Evolutionary conservation across 2,113 vertebrate genomes (phyloP).

Genomic region (Gila orcuttii): DNA sequence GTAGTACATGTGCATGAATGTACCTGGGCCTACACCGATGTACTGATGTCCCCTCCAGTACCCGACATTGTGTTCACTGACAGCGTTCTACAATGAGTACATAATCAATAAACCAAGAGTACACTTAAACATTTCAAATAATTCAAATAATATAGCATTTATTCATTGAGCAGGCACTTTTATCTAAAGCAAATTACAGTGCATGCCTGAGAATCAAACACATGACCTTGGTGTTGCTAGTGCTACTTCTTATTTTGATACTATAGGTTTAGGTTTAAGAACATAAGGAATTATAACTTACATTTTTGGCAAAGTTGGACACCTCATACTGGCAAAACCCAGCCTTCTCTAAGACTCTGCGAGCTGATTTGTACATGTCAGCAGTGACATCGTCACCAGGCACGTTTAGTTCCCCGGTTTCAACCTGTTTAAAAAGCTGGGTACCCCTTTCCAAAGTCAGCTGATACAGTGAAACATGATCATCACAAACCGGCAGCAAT

Average conservation of each 20-base stretch:
- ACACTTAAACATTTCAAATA: not conserved
- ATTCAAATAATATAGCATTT: not conserved
- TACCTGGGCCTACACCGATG: slow-evolving; percentile 91
- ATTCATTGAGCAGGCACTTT: not conserved
- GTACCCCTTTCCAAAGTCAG: slow-evolving; percentile 91
- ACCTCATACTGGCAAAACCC: slow-evolving; percentile 93
- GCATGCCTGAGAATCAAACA: not conserved
- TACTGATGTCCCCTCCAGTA: slow-evolving; percentile 91
- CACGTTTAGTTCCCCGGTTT: slow-evolving; percentile 60
- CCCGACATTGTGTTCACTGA: slow-evolving; percentile 86
- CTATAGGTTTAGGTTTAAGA: not conserved
- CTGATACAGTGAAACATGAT: slow-evolving; percentile 94
- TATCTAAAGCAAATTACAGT: not conserved
- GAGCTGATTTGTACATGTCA: slow-evolving; percentile 83
- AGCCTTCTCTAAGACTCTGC: slow-evolving; percentile 65
- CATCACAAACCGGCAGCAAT: slow-evolving; percentile 78
- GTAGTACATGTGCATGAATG: slow-evolving; percentile 28
- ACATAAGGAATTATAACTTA: slow-evolving; percentile 66
- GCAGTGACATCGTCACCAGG: slow-evolving; percentile 78
- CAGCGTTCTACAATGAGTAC: slow-evolving; percentile 76
- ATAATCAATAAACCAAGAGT: not conserved
- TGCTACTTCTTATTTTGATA: not conserved
- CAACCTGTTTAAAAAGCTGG: slow-evolving; percentile 79
- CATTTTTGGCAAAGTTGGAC: slow-evolving; percentile 90
- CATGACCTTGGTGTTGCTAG: not conserved